phyloP scores from a whole-genome alignment of 2,113 vertebrate species.

The Guaruba guarouba region DNA sequence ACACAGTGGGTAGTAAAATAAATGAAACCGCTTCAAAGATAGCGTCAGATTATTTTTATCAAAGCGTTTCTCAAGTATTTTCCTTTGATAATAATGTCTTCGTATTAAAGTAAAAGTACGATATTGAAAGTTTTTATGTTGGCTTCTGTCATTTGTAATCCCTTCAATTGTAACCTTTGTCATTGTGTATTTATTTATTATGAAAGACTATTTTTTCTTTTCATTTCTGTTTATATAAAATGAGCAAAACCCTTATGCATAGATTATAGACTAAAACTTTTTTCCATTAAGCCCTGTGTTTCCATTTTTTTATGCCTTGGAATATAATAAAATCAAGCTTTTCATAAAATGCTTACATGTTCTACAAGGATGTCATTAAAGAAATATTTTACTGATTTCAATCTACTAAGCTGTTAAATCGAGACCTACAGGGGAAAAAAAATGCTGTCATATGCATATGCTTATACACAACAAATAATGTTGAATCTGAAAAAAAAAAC shows the following conservation, averaged over 20 bases:
- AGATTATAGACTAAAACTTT: slow-evolving; percentile 63
- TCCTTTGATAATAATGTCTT: slow-evolving; percentile 84
- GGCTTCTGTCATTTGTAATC: slow-evolving; percentile 78
- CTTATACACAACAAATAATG: slow-evolving; percentile 39
- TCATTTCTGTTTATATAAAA: slow-evolving; percentile 67
- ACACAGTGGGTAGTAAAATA: slow-evolving; percentile 89
- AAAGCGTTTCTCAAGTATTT: slow-evolving; percentile 82
- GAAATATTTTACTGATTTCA: slow-evolving; percentile 48
- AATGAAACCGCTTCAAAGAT: slow-evolving; percentile 93
- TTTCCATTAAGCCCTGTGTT: slow-evolving; percentile 48
- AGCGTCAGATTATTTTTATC: slow-evolving; percentile 90
- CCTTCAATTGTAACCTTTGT: slow-evolving; percentile 75
- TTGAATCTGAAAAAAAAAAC: not conserved
- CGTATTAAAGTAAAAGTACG: slow-evolving; percentile 81
- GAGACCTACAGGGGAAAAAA: not conserved
- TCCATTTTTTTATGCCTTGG: slow-evolving; percentile 63
- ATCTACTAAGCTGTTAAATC: slow-evolving; percentile 48
- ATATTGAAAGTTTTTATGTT: slow-evolving; percentile 79
- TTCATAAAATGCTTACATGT: slow-evolving; percentile 51
- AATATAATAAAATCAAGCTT: slow-evolving; percentile 58
- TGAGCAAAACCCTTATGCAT: slow-evolving; percentile 48
- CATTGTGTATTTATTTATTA: slow-evolving; percentile 71
- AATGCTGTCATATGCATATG: slow-evolving; percentile 20
- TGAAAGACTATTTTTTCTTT: slow-evolving; percentile 65
- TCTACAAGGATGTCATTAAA: slow-evolving; percentile 42